Evolutionary conservation across 2,888 invertebrate species (phyloP), one percentile per base, ranked within the genome.

Genomic region (Dorcus parallelipipedus): DNA sequence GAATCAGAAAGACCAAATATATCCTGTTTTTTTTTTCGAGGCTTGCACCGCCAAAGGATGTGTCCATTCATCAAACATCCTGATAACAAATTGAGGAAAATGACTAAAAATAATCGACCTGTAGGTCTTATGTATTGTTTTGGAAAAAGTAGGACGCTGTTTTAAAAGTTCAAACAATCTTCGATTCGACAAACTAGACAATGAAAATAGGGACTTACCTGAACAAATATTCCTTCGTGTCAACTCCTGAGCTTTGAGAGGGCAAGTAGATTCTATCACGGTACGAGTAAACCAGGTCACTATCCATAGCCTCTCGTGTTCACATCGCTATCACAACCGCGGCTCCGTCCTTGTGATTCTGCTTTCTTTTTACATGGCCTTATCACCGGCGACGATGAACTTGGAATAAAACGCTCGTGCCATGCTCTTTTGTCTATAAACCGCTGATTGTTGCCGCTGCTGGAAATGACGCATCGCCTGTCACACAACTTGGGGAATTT

Each of bases 211-310:
- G 20, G 20, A 57, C 64, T 61, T 55, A 66, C 66, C 56, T 62
- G 23, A 52, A 42, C 9, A 66, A 54, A 58, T 64, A 64, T 39
- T 66, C 66, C 41, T 62, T 60, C n/a, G 56, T 43, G 8, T 64
- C 59, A 39, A 64, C 58, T 14, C 66, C 66, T 14, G 62, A 54
- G 48, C 40, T 52, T 50, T 59, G 61, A 8, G 64, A 62, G n/a
- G 66, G 66, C 42, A 66, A 52, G 56, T 66, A 66, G 41, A 66
- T 63, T 39, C 66, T 59, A 54, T 66, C 60, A 40, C 56, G 58
- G 47, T 58, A 53, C 3, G 26, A n/a, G 45, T 45, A 45, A 14
- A 38, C 49, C 41, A 33, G 23, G 10, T 52, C 51, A 33, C 26
- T 33, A 33, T 33, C 26, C 26, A 33, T 33, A 33, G 26, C 26